A percentile compares a stretch with the other conserved stretches of the same genome.
Conservation (phyloP, 2,888 invertebrate species). For the Abrostola triplasia region DNA sequence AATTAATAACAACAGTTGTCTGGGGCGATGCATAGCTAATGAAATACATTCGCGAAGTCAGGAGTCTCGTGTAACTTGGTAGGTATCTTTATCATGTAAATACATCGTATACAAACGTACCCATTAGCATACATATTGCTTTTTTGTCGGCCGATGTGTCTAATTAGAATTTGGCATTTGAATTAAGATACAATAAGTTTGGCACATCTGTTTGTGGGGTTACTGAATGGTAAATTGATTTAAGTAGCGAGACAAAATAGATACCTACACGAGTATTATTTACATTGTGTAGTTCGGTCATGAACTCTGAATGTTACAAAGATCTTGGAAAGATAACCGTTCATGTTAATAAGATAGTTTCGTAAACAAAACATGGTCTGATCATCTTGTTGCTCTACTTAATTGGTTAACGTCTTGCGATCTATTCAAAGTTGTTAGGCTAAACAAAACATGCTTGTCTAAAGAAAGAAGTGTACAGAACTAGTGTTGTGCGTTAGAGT, state of each 20-base stretch:
- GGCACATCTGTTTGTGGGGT: slow-evolving; percentile 49
- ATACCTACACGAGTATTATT: background rate
- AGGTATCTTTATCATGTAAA: slow-evolving; percentile 71
- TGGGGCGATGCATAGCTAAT: slow-evolving; percentile 67
- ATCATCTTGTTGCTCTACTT: background rate
- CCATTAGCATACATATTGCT: slow-evolving; percentile 71
- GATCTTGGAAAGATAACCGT: slow-evolving; percentile 14
- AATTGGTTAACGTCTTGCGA: background rate
- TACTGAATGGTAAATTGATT: slow-evolving; percentile 42
- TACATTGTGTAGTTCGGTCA: slow-evolving; percentile 13
- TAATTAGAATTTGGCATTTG: slow-evolving; percentile 62
- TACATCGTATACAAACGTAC: slow-evolving; percentile 51
- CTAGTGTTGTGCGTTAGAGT: no score
- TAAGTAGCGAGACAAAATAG: slow-evolving; percentile 13
- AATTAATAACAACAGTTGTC: slow-evolving; percentile 73
- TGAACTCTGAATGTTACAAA: slow-evolving; percentile 19
- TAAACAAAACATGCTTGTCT: no score
- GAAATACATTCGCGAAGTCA: slow-evolving; percentile 57
- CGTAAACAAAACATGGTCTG: slow-evolving; percentile 1
- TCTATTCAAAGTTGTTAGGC: slow-evolving; percentile 28
- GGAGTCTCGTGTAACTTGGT: slow-evolving; percentile 50
- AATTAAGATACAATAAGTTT: slow-evolving; percentile 46
- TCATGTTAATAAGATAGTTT: slow-evolving; percentile 22
- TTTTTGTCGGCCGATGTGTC: slow-evolving; percentile 61
- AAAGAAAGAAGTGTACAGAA: no score